Evolutionary conservation across 2,888 invertebrate species (phyloP).

Genomic region (Drosophila suboccidentalis): DNA sequence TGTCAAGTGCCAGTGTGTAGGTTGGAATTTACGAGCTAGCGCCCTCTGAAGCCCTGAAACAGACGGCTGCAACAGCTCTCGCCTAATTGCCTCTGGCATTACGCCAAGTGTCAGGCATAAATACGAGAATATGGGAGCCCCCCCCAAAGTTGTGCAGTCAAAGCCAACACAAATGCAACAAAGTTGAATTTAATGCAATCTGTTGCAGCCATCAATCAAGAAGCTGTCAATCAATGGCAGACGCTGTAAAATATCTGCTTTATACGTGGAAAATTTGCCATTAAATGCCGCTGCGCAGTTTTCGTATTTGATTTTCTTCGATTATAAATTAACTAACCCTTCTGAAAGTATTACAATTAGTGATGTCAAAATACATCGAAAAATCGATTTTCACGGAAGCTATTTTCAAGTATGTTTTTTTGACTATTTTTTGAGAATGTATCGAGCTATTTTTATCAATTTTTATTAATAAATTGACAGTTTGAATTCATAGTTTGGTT

Average conservation of each 20-base stretch:
- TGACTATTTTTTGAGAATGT: too few species aligned
- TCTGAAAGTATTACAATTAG: neutral
- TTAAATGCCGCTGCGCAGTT: neutral
- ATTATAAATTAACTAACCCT: neutral
- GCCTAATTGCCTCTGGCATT: slow-evolving; percentile 73
- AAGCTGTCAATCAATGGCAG: slow-evolving; percentile 54
- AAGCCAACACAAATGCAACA: slow-evolving; percentile 8
- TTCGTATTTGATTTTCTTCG: neutral
- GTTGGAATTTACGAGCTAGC: slow-evolving; percentile 58
- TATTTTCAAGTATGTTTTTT: too few species aligned
- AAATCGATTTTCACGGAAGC: too few species aligned
- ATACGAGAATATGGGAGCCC: slow-evolving; percentile 20
- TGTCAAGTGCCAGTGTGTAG: slow-evolving; percentile 60
- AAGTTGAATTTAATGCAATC: slow-evolving; percentile 29
- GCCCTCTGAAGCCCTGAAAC: slow-evolving; percentile 15
- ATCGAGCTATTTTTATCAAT: too few species aligned
- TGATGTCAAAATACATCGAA: too few species aligned
- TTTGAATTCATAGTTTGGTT: too few species aligned
- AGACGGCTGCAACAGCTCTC: slow-evolving; percentile 37
- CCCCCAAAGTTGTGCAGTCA: slow-evolving; percentile 25
- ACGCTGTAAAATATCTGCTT: slow-evolving; percentile 2
- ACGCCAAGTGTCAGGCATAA: slow-evolving; percentile 57
- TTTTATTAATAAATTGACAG: too few species aligned
- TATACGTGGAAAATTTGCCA: slow-evolving; percentile 6
- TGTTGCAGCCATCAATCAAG: slow-evolving; percentile 54